Evolutionary conservation across 2,797 vertebrate genomes (phyloP).

Genomic region (Sebastolobus alascanus): DNA sequence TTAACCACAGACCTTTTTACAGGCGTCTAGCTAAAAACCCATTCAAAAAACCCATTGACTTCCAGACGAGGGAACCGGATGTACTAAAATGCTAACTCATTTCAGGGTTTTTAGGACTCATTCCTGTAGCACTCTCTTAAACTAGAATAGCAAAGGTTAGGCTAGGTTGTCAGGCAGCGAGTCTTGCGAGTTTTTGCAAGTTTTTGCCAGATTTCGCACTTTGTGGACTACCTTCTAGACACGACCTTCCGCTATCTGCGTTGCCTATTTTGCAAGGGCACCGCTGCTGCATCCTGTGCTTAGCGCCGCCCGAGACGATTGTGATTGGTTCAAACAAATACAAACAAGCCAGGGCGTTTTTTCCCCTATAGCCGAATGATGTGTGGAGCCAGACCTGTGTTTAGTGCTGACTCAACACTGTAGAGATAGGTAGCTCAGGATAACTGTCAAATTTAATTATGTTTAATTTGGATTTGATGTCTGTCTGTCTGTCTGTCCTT

Average conservation of each 20-base stretch:
- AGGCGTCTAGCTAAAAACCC: no score
- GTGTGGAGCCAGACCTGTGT: background rate
- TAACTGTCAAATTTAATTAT: conserved; percentile 7
- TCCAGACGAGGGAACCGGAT: no score
- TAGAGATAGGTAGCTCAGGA: background rate
- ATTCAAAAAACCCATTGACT: no score
- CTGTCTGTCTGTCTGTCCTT: conserved; percentile 1
- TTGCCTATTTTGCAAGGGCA: background rate
- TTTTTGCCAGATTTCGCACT: no score
- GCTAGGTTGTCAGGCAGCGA: no score
- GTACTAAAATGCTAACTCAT: no score
- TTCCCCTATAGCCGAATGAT: background rate
- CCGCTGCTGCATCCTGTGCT: background rate
- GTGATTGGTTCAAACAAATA: background rate
- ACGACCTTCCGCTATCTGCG: background rate
- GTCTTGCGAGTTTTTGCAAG: no score
- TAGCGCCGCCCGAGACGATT: background rate
- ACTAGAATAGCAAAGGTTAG: no score
- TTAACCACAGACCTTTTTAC: no score
- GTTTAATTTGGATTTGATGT: background rate
- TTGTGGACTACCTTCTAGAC: no score
- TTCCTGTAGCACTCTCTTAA: no score
- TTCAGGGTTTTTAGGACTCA: no score
- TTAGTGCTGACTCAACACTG: background rate
- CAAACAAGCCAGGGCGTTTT: background rate